phyloP scores from a whole-genome alignment of 1,140 invertebrate species.

The Camponotus floridanus region DNA sequence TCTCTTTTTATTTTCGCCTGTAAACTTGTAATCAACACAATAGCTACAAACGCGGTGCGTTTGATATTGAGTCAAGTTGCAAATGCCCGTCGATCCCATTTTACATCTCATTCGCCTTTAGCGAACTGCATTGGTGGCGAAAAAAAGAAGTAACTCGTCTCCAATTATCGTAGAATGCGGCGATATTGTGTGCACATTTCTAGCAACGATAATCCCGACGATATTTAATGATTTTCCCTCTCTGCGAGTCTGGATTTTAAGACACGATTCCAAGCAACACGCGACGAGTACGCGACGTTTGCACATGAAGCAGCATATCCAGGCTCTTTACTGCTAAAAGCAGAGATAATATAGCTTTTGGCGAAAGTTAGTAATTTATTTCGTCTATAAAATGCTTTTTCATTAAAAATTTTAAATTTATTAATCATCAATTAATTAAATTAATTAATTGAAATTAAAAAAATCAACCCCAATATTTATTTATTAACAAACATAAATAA shows the following conservation, averaged over 20 bases:
- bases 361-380: background rate
- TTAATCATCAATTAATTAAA: no score
- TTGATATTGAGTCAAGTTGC: conserved; percentile 60
- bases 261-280: conserved; percentile 13
- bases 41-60: conserved; percentile 4
- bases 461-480: no score
- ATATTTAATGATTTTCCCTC: conserved; percentile 29
- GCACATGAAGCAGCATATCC: background rate
- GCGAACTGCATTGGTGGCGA: background rate
- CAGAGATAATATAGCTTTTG: background rate
- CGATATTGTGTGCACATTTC: conserved; percentile 22
- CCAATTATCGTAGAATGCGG: conserved; percentile 28
- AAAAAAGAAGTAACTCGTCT: conserved; percentile 23
- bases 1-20: conserved; percentile 47
- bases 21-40: conserved; percentile 50
- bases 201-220: conserved; percentile 8
- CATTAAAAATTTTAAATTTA: no score
- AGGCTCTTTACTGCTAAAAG: background rate
- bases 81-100: conserved; percentile 3
- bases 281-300: background rate
- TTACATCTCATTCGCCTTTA: conserved; percentile 42
- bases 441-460: no score
- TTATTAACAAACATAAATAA: no score
- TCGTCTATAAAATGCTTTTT: background rate
- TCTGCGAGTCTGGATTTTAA: background rate